These are phyloP conservation scores for Coelopa frigida DNA, from an alignment of 1,140 invertebrate genomes.

Conservation along the genomic window DNA sequence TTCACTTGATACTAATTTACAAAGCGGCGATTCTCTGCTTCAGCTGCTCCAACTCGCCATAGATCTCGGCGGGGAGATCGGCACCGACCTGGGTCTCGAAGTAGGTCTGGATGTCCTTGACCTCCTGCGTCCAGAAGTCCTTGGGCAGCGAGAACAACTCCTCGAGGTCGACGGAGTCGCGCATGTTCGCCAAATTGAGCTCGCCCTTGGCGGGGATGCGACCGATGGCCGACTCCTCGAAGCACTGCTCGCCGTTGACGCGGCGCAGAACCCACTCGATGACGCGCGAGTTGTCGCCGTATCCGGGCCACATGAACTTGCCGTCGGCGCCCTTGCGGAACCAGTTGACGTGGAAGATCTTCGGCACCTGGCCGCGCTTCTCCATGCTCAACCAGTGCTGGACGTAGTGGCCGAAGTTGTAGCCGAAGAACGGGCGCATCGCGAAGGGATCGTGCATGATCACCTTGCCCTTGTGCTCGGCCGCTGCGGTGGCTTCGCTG, in stretches of 20 bases:
- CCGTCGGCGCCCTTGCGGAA: conserved; percentile 79
- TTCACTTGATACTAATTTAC: too few relatives aligned
- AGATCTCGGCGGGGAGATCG: conserved; percentile 76
- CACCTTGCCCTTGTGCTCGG: conserved; percentile 88
- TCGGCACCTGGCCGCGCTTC: conserved; percentile 62
- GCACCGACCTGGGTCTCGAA: conserved; percentile 84
- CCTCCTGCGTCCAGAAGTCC: conserved; percentile 90
- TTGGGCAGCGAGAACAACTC: conserved; percentile 82
- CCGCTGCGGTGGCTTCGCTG: conserved; percentile 96
- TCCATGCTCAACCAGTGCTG: conserved; percentile 90
- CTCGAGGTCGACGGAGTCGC: conserved; percentile 61
- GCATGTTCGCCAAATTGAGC: conserved; percentile 65
- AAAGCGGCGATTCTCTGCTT: conserved; percentile 53
- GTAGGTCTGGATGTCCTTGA: conserved; percentile 74
- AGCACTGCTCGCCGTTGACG: conserved; percentile 66
- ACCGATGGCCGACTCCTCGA: conserved; percentile 66
- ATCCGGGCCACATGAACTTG: conserved; percentile 96
- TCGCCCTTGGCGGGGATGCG: conserved; percentile 58
- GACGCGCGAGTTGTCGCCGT: conserved; percentile 92
- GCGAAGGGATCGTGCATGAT: conserved; percentile 99
- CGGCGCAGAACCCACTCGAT: conserved; percentile 89
- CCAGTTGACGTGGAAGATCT: conserved; percentile 98
- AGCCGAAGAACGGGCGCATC: conserved; percentile 98
- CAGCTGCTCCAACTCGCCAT: conserved; percentile 65
- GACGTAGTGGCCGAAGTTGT: conserved; percentile 96